Percentiles rank a stretch among this genome's conserved stretches.
phyloP scores from a whole-genome alignment of 2,888 invertebrate species.

The Euclidia mi region DNA sequence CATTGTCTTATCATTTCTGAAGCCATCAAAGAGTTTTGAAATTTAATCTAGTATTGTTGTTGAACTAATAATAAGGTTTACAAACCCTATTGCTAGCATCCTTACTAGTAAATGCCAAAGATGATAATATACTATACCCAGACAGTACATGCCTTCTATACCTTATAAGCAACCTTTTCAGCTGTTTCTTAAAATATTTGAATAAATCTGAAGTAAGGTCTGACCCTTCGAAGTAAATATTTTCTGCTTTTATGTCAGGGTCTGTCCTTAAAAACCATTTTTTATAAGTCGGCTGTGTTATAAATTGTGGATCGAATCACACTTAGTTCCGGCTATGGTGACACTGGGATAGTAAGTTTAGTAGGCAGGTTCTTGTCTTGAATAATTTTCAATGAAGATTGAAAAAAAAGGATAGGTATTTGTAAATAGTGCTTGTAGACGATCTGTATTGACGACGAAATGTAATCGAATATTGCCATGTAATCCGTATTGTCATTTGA shows the following conservation, averaged over 20 bases:
- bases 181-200: conserved; percentile 19
- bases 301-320: conserved; percentile 16
- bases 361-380: too few relatives aligned
- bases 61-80: conserved; percentile 11
- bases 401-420: too few relatives aligned
- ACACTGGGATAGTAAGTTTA: background rate
- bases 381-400: too few relatives aligned
- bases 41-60: conserved; percentile 31
- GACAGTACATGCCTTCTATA: too few relatives aligned
- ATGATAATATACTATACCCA: too few relatives aligned
- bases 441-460: too few relatives aligned
- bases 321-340: conserved; percentile 2
- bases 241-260: conserved; percentile 16
- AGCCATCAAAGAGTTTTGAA: conserved; percentile 40
- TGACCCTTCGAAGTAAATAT: conserved; percentile 24
- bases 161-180: conserved; percentile 16
- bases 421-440: too few relatives aligned
- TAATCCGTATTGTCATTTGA: too few relatives aligned
- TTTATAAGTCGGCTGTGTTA: conserved; percentile 7
- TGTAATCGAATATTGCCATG: too few relatives aligned
- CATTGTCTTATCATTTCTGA: conserved; percentile 37
- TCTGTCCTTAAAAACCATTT: conserved; percentile 10
- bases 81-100: too few relatives aligned
- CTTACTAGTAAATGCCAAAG: too few relatives aligned
- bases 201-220: conserved; percentile 9